phyloP scores from a whole-genome alignment of 2,113 vertebrate genomes.

The Cacatua alba region DNA sequence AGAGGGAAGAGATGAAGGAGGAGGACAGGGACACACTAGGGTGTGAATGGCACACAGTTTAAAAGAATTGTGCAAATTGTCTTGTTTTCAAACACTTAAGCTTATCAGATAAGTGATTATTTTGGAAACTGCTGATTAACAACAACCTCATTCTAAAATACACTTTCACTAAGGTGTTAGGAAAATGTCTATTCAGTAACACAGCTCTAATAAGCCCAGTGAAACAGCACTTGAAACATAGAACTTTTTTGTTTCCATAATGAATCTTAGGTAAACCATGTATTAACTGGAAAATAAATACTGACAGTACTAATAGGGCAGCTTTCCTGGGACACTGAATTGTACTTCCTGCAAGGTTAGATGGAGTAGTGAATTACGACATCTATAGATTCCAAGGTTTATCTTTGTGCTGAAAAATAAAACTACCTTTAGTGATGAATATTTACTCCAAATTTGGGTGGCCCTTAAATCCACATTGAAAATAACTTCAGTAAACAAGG shows the following conservation, averaged over 20 bases:
- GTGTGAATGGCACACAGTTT: constrained; percentile 16
- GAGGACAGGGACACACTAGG: neutral
- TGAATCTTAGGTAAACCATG: neutral
- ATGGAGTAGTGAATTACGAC: neutral
- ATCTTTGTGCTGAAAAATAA: neutral
- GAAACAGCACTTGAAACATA: neutral
- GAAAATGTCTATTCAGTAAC: neutral
- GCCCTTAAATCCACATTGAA: constrained; percentile 34
- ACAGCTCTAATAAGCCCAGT: neutral
- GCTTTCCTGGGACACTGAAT: neutral
- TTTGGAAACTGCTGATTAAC: neutral
- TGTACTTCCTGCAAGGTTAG: neutral
- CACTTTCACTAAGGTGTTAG: neutral
- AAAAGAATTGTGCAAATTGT: constrained; percentile 20
- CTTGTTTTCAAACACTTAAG: neutral
- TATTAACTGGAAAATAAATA: neutral
- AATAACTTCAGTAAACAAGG: constrained; percentile 49
- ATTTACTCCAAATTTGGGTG: constrained; percentile 34
- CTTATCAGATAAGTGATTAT: neutral
- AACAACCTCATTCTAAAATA: neutral
- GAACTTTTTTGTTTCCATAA: neutral
- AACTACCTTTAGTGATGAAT: constrained; percentile 7
- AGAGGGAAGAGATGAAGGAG: neutral
- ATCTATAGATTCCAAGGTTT: neutral
- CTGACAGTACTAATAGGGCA: neutral